Percentiles rank a stretch among this genome's conserved stretches.
Evolutionary conservation across 2,797 vertebrate genomes (phyloP).

Genomic region (Somateria mollissima): DNA sequence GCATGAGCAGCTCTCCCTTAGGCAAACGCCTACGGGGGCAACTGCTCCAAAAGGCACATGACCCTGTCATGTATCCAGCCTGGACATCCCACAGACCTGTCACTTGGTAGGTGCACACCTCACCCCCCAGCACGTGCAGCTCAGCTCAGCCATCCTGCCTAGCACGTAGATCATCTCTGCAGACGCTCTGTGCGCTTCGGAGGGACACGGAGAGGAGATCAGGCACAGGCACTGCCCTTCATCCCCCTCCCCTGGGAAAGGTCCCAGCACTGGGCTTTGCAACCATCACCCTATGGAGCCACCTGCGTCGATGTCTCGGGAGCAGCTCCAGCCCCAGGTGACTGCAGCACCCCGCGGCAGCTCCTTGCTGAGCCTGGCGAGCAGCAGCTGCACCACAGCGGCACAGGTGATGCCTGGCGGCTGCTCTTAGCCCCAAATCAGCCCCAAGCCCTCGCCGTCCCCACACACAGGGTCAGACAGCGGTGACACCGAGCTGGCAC

Average conservation of each 20-base stretch:
- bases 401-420: neutral
- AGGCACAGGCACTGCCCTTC: neutral
- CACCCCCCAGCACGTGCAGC: fast-evolving
- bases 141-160: neutral
- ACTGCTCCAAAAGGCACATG: neutral
- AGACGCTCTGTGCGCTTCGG: neutral
- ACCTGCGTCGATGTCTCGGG: fast-evolving
- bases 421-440: neutral
- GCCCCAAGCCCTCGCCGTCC: neutral
- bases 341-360: neutral
- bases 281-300: neutral
- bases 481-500: neutral
- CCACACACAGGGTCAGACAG: neutral
- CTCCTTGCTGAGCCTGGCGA: neutral
- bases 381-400: neutral
- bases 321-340: neutral
- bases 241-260: neutral
- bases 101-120: neutral
- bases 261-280: fast-evolving
- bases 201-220: neutral
- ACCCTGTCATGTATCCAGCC: neutral
- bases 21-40: neutral
- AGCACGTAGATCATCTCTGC: fast-evolving
- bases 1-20: neutral
- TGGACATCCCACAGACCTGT: neutral